Base-by-base conservation (phyloP, 2,113 vertebrate genomes). In the Axis porcinus region DNA sequence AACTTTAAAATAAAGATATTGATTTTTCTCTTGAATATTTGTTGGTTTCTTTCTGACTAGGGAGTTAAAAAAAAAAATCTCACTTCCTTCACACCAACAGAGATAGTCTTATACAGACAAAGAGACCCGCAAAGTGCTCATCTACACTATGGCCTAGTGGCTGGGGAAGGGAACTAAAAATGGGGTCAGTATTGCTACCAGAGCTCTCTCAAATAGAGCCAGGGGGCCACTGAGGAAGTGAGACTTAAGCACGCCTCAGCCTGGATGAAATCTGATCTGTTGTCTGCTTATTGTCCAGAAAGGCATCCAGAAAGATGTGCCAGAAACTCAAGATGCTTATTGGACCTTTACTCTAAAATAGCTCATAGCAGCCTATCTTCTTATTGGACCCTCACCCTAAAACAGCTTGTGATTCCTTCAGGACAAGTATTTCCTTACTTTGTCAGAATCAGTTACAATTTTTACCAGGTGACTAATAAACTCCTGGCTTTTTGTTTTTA, bases 21-120 rank as follows among this genome's bases (percentile, higher is more conserved):
- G 78, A 86, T 95, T 97, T 95, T 79, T 91, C 81, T 94, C 70
- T 96, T 87, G 36, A 79, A 57, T 83, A 94, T 96, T 86, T 60
- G 45, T 95, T 96, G 84, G 45, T 64, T 96, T 87, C n/a, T 95
- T 94, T 94, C 91, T 86, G 43, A 94, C 30, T 81, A 84, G 78
- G 36, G 70, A 89, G 13, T 85, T 87, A 57, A 57, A 74, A 58
- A 91, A 25, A 64, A 45, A 58, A 89, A 7, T 12, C 58, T 86
- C 52, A 74, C 40, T 95, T 97, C 54, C 91, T 85, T 94, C 45
- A 83, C 47, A 33, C 55, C 47, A 64, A 17, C 21, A 91, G 54
- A 94, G 36, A 54, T 17, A 87, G 58, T 60, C 40, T 94, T 47
- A 86, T 19, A 43, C 13, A 84, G 82, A 60, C 57, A 47, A 79